Evolutionary conservation across 1,140 invertebrate species (phyloP), one percentile per base, ranked within the genome.

Genomic region (Vanessa tameamea): DNA sequence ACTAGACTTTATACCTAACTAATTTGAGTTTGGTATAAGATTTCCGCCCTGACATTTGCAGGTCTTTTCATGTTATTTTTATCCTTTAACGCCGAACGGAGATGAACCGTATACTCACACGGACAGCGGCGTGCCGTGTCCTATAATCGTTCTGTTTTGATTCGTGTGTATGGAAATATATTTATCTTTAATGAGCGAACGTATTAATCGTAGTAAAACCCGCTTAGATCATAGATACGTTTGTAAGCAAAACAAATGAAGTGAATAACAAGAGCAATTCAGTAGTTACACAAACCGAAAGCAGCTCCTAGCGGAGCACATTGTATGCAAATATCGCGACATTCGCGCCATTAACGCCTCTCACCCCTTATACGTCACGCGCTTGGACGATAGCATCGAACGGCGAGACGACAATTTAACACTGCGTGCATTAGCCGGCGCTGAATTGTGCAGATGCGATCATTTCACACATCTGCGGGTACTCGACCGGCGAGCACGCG

Each of bases 241-340:
- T 43, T 11, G 37, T 43, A 43, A 43, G 37, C 37, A 16, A 53
- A 53, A 50, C 15, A 2, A 50, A 53, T 53, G 1, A 53, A 15
- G n/a, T 51, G 13, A 51, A 16, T 15, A 53, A 53, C 51, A 53
- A 53, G 51, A 53, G 51, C 51, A 53, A 53, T 53, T n/a, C 16
- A 53, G 55, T 59, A 26, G 55, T 15, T 15, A 26, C 9, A 26
- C 55, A 26, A 59, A 26, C 23, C 9, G 20, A 53, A 26, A 59
- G 55, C 23, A 59, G 23, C 12, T 64, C 2, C 63, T 43, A 16
- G 51, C 2, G 51, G 37, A 59, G 3, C 67, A 75, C 76, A 83
- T 83, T 83, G 81, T 83, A 83, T 83, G 79, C 79, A 76, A 83
- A 83, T 83, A 47, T 15, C 20, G 65, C 63, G 77, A 78, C 78